These are phyloP conservation scores for Ceratothoa steindachneri DNA, from an alignment of 2,888 invertebrate species.

Conservation along the genomic window DNA sequence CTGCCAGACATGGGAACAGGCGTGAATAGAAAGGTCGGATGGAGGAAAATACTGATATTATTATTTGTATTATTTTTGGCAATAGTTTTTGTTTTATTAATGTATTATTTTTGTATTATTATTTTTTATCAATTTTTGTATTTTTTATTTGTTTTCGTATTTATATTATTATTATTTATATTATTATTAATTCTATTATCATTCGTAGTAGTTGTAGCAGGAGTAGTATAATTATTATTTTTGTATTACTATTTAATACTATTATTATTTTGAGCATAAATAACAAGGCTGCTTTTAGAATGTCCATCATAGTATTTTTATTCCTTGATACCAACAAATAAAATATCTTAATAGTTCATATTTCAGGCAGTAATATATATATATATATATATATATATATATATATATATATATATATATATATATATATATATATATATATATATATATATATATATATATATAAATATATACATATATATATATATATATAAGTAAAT, in stretches of 20 bases:
- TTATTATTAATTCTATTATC: background rate
- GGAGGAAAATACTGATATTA: no score
- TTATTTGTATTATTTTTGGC: background rate
- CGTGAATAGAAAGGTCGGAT: no score
- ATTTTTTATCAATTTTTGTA: background rate
- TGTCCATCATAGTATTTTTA: no score
- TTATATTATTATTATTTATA: background rate
- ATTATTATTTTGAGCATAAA: background rate
- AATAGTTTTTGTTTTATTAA: background rate
- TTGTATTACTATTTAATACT: no score
- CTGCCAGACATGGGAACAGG: no score
- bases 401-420: conserved; percentile 2
- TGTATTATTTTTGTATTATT: background rate
- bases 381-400: background rate
- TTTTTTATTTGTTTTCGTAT: no score
- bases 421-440: background rate
- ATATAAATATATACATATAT: no score
- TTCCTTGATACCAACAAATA: no score
- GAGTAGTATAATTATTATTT: background rate
- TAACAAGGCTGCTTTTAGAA: no score
- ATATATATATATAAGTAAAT: no score
- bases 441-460: background rate
- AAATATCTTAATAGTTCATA: no score
- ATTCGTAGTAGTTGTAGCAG: background rate
- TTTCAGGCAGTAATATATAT: no score